Base-by-base conservation (phyloP, 2,797 vertebrate genomes). In the Pseudopleuronectes americanus region DNA sequence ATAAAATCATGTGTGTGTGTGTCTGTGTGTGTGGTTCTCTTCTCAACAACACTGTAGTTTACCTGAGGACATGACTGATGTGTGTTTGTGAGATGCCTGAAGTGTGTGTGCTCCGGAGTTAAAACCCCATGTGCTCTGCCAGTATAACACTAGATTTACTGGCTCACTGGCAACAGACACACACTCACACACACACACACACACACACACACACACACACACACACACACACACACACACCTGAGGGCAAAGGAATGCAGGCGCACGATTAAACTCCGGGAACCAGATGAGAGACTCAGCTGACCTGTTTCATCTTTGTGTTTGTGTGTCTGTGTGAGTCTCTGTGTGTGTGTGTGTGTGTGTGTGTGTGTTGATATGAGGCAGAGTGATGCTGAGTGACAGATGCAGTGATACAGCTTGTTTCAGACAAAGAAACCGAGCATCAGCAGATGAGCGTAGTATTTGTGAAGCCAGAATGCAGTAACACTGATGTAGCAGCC, bases 281-380 rank as follows among this genome's bases (percentile, higher is more conserved):
- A 87, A 88, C 61, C 83, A 87, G 74, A 88, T 84, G 85, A 89
- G 80, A 84, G 71, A 76, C 74, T 82, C 73, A 59, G 74, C 71
- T 89, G 84, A 90, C 85, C 88, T 85, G 79, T 73, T 87, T 88
- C 65, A 59, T 77, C 12, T 77, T 14, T 36, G 36, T 31, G 45
- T 53, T 57, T 17, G 17, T 64, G 33, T 66, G 48, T 55, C 28
- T 51, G 38, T 49, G 28, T 57, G 49, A 12, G 33, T 26, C 3
- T 77, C 8, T 74, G 8, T 36, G 23, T 31, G 45, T 53, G 66
- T 21, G 21, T 68, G 33, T 66, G 54, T 55, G 48, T 51, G 48
- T 49, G 28, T 57, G 49, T 36, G 74, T 54, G 65, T 53, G 31
- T 73, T 59, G 54, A 47, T 45, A 6, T 78, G 75, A 81, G 68